phyloP scores from a whole-genome alignment of 2,797 vertebrate species.

The Spea hammondii region DNA sequence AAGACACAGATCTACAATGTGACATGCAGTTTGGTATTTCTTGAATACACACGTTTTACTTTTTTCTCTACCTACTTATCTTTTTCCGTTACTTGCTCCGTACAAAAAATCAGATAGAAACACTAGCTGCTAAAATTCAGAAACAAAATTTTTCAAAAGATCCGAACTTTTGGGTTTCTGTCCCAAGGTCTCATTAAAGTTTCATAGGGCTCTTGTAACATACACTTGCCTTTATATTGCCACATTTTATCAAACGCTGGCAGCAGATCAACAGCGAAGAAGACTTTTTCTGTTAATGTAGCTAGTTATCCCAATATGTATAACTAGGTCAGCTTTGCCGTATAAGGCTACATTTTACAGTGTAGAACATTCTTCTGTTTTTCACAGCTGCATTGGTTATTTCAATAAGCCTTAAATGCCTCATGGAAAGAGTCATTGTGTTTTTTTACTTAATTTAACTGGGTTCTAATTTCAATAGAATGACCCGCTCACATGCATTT shows the following conservation, averaged over 20 bases:
- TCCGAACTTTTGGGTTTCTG: constrained; percentile 40
- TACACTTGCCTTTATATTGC: constrained; percentile 32
- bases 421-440: no score
- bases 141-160: constrained; percentile 40
- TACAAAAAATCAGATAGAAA: constrained; percentile 19
- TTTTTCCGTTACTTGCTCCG: constrained; percentile 8
- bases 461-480: no score
- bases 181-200: constrained; percentile 45
- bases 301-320: neutral
- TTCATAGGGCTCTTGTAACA: constrained; percentile 36
- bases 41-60: no score
- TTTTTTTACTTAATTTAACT: no score
- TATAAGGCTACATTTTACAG: neutral
- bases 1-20: no score
- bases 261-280: constrained; percentile 13
- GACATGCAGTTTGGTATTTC: no score
- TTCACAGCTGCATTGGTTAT: no score
- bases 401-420: no score
- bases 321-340: neutral
- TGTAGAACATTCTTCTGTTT: neutral
- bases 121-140: constrained; percentile 22
- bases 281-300: constrained; percentile 22
- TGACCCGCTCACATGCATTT: no score
- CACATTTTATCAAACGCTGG: constrained; percentile 22
- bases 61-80: no score